These are phyloP conservation scores for Tridacna gigas DNA, from an alignment of 2,888 invertebrate species.

Conservation along the genomic window DNA sequence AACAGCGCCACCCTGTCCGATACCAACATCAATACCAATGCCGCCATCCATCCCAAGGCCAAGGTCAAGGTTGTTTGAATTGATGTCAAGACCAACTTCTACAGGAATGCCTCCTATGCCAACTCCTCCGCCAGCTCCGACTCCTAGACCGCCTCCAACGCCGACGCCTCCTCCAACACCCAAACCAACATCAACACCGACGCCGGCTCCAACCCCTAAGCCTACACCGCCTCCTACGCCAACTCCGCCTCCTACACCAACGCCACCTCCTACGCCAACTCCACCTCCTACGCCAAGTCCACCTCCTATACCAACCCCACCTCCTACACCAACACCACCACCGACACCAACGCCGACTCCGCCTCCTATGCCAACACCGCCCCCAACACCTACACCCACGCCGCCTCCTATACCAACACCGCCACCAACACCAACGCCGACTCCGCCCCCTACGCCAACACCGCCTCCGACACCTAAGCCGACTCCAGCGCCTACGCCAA, in stretches of 20 bases:
- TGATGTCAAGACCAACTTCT: too few species aligned
- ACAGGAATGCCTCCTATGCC: too few species aligned
- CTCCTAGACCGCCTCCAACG: not conserved
- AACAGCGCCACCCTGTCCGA: not conserved
- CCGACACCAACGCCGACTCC: constrained; percentile 5
- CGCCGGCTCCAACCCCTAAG: not conserved
- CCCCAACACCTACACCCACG: not conserved
- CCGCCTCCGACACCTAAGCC: constrained; percentile 21
- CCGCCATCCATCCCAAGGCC: not conserved
- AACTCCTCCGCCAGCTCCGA: too few species aligned
- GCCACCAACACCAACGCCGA: not conserved
- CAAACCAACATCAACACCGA: not conserved
- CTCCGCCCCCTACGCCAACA: not conserved
- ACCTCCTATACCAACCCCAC: not conserved
- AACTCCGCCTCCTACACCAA: not conserved
- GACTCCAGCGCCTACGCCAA: constrained; percentile 2
- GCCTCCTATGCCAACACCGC: not conserved
- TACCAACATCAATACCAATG: not conserved
- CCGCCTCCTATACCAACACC: constrained; percentile 23
- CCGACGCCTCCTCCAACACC: not conserved
- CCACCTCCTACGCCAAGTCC: not conserved
- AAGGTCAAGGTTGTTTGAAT: not conserved
- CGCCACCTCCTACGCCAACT: not conserved
- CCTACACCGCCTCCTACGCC: not conserved
- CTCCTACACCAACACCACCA: not conserved